Conservation (phyloP, 1,140 invertebrate species). For the Metopolophium dirhodum region DNA sequence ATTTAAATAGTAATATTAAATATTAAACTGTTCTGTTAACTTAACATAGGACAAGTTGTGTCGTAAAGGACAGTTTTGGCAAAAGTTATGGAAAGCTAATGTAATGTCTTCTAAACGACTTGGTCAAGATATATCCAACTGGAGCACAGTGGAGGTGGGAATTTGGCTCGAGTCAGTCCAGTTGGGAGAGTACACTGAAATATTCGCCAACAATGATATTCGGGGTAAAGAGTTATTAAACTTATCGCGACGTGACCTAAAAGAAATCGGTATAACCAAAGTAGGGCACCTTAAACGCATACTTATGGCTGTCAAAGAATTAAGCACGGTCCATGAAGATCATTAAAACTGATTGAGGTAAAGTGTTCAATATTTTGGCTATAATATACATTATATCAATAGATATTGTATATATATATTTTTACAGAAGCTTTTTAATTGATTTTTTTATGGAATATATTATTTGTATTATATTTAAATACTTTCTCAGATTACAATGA, state of each 20-base stretch:
- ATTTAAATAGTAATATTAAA: not conserved
- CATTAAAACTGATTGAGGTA: slow-evolving; percentile 2
- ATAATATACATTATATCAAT: not conserved
- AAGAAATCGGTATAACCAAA: slow-evolving; percentile 91
- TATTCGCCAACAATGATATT: slow-evolving; percentile 89
- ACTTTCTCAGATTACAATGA: not conserved
- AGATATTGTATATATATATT: not conserved
- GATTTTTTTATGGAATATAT: not conserved
- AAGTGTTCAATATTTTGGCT: not conserved
- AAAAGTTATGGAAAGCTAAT: slow-evolving; percentile 49
- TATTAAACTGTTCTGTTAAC: not conserved
- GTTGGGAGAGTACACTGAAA: slow-evolving; percentile 84
- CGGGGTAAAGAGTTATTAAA: slow-evolving; percentile 86
- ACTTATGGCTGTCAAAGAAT: slow-evolving; percentile 88
- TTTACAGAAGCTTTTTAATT: not conserved
- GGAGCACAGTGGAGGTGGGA: slow-evolving; percentile 69
- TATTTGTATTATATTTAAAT: not conserved
- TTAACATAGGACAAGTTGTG: slow-evolving; percentile 30
- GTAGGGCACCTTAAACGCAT: slow-evolving; percentile 94
- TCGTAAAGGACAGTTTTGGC: slow-evolving; percentile 57
- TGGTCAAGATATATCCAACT: slow-evolving; percentile 61
- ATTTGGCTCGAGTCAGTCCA: slow-evolving; percentile 88
- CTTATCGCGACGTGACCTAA: slow-evolving; percentile 82
- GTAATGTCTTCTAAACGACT: not conserved
- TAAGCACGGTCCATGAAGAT: slow-evolving; percentile 62